Conservation (phyloP, 2,113 vertebrate species). For the Elachura formosa region DNA sequence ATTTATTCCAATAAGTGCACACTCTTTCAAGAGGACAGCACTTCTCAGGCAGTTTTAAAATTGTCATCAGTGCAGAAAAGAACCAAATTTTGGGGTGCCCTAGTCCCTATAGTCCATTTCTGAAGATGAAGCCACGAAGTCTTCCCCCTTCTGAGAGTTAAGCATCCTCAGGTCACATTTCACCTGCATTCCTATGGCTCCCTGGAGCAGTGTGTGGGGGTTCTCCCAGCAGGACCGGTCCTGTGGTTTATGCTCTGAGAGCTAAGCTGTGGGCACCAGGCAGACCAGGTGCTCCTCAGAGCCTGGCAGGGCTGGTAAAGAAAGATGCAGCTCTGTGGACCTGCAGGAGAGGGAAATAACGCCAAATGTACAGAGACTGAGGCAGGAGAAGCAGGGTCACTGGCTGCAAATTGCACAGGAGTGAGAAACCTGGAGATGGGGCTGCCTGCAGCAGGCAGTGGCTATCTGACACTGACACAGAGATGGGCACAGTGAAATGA, state of each 20-base stretch:
- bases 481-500: not conserved
- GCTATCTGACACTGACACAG: not conserved
- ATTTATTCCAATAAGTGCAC: slow-evolving; percentile 50
- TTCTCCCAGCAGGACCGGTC: not conserved
- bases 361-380: rapidly evolving
- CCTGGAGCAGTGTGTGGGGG: not conserved
- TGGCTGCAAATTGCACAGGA: not conserved
- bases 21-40: not conserved
- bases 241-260: not conserved
- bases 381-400: not conserved
- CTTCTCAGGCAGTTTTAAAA: not conserved
- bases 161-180: rapidly evolving
- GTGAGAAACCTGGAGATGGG: not conserved
- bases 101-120: not conserved
- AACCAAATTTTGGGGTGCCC: not conserved
- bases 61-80: not conserved
- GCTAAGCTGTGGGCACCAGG: not conserved
- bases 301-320: not conserved
- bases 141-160: not conserved
- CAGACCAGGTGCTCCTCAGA: rapidly evolving
- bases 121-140: not conserved
- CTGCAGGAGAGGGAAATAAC: not conserved
- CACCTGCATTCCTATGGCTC: rapidly evolving
- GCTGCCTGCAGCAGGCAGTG: not conserved
- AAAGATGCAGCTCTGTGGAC: not conserved